Evolutionary conservation across 2,797 vertebrate genomes (phyloP), one percentile per base, ranked within the genome.

Genomic region (Galaxias olidus): DNA sequence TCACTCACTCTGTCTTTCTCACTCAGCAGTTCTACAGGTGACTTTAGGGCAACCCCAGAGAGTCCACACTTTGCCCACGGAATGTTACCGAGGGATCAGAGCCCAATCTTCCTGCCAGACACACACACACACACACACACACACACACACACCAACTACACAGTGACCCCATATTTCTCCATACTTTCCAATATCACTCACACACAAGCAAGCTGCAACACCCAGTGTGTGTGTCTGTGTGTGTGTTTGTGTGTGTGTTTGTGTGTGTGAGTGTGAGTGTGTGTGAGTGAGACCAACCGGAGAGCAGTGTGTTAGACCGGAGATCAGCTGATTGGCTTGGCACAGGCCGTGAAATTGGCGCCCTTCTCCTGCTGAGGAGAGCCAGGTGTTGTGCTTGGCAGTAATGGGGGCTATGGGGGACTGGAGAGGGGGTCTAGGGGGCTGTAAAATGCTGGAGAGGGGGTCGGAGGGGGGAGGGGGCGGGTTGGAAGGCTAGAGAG

Each of bases 331-430:
- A 84, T 80, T n/a, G n/a, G 76, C 76, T 79, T 87, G 86, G 87
- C 85, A 79, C 67, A 47, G 53, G 9, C 78, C 75, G 80, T 76
- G 80, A 82, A 75, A 80, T 83, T 69, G 81, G 69, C 78, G 45
- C 80, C 86, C 80, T 85, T 80, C 81, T 81, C 75, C 30, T 30
- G 30, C 30, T 19, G 78, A 9, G 84, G 81, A 81, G 86, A 86
- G 89, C 86, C 90, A 90, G 87, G 87, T 91, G 90, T 90, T 90
- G 87, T 74, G 84, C 78, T 90, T 89, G 90, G 89, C 87, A 81
- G 77, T 54, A 44, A 13, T 60, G 65, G 77, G 66, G 49, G 63
- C 30, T 3, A 30, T 30, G 30, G 30, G 30, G 30, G 30, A 6
- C 30, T 30, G 30, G 2, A 30, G 30, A 30, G 2, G 30, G 30